A percentile compares a stretch with the other conserved stretches of the same genome.
These are phyloP conservation scores for Amblyopsis rosae DNA, from an alignment of 2,113 vertebrate genomes.

Conservation along the genomic window DNA sequence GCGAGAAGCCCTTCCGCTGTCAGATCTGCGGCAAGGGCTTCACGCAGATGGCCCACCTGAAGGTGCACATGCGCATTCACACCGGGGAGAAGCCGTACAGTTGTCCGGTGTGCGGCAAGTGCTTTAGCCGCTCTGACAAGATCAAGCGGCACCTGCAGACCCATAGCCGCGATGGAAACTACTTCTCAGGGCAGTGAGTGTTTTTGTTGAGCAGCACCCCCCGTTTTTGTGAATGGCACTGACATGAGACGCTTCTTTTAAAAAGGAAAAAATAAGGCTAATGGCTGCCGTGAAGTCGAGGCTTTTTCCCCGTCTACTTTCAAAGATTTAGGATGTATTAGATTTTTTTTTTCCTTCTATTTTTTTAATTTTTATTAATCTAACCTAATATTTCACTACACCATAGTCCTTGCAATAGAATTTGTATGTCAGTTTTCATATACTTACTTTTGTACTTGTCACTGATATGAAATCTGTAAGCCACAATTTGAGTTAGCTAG, in stretches of 20 bases:
- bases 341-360: slow-evolving; percentile 31
- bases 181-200: slow-evolving; percentile 63
- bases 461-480: slow-evolving; percentile 46
- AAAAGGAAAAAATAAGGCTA: slow-evolving; percentile 37
- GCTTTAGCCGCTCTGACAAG: slow-evolving; percentile 76
- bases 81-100: slow-evolving; percentile 76
- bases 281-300: slow-evolving; percentile 51
- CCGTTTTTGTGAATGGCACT: slow-evolving; percentile 41
- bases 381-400: slow-evolving; percentile 41
- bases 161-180: slow-evolving; percentile 71
- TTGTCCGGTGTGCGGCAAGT: slow-evolving; percentile 74
- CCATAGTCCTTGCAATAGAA: slow-evolving; percentile 46
- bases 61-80: slow-evolving; percentile 76
- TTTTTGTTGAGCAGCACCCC: slow-evolving; percentile 19
- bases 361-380: slow-evolving; percentile 38
- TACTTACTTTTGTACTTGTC: slow-evolving; percentile 57
- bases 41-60: slow-evolving; percentile 75
- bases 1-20: slow-evolving; percentile 74
- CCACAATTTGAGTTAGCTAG: slow-evolving; percentile 60
- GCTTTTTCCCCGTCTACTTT: slow-evolving; percentile 37
- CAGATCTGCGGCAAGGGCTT: slow-evolving; percentile 76
- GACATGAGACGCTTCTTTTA: slow-evolving; percentile 41
- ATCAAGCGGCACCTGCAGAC: slow-evolving; percentile 76
- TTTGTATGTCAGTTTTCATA: slow-evolving; percentile 62
- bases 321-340: slow-evolving; percentile 39